Base-by-base conservation (phyloP, 2,113 vertebrate species). In the Menidia beryllina region DNA sequence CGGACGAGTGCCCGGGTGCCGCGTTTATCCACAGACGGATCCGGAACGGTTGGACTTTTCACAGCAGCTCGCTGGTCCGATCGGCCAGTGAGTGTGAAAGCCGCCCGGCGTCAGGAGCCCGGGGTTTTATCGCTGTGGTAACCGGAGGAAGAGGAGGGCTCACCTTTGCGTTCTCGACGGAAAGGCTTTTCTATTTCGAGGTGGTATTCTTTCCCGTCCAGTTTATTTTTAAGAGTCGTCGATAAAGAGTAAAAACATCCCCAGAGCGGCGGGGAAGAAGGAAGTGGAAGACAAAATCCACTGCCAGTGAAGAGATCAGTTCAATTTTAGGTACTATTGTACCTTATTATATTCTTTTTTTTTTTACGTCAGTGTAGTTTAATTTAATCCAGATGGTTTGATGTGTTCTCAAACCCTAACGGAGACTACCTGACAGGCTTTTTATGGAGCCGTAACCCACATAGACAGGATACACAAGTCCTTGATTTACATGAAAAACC, bases 51-150 rank as follows among this genome's bases (percentile, higher is more conserved):
- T 69, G 3, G 4, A 55, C 66, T 3, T 64, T 88, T 77, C 19
- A 38, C 65, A 30, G 7, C 39, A 13, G 38, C 45, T 38, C 65
- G 11, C 58, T 69, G 20, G 58, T 75, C 68, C 45, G 64, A 73
- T 50, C 38, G 60, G 60, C 64, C 75, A 70, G 86, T 85, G 86
- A 90, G 88, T 88, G 83, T 83, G n/a, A 43, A 41, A 54, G 50
- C 73, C 55, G 59, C 23, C 8, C 5, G 39, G 1, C 12, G 30
- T 72, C 47, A 49, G 65, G 51, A 30, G 62, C 13, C 69, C 26
- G 39, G 69, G 38, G 8, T 0, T n/a, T 76, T 43, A n/a, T 12
- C 2, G 21, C 21, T 8, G 45, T 38, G 51, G 34, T 59, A 58
- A 52, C 71, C 59, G 47, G n/a, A 73, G 23, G 41, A 61, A 45